A percentile compares a stretch with the other conserved stretches of the same genome.
phyloP scores from a whole-genome alignment of 2,888 invertebrate species.

The Lycocerus yunnanus region DNA sequence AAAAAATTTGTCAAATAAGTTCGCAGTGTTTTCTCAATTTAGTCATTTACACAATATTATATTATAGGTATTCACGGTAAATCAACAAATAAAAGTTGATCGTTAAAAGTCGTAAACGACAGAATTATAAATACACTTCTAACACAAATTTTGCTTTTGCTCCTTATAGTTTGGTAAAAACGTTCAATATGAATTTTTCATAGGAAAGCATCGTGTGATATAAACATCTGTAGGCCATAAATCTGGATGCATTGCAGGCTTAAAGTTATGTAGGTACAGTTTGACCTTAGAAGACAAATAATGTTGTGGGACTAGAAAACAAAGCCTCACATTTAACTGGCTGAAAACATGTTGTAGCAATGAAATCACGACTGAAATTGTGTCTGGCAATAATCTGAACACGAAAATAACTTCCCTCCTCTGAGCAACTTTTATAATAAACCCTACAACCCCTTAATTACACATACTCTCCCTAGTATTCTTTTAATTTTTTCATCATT shows the following conservation, averaged over 20 bases:
- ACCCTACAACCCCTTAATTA: neutral
- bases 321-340: neutral
- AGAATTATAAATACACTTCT: no score
- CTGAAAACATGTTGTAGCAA: neutral
- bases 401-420: neutral
- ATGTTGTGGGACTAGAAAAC: neutral
- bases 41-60: no score
- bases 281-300: neutral
- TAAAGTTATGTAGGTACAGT: neutral
- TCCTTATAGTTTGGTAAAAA: neutral
- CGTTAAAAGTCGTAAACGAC: no score
- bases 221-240: neutral
- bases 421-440: neutral
- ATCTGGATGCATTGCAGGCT: neutral
- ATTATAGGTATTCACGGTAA: no score
- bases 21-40: no score
- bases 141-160: neutral
- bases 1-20: no score
- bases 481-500: neutral
- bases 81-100: no score
- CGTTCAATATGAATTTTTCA: neutral
- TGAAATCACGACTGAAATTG: neutral
- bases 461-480: neutral
- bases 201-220: neutral
- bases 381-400: neutral